These are phyloP conservation scores for Alethe diademata DNA, from an alignment of 2,113 vertebrate genomes.

Conservation along the genomic window DNA sequence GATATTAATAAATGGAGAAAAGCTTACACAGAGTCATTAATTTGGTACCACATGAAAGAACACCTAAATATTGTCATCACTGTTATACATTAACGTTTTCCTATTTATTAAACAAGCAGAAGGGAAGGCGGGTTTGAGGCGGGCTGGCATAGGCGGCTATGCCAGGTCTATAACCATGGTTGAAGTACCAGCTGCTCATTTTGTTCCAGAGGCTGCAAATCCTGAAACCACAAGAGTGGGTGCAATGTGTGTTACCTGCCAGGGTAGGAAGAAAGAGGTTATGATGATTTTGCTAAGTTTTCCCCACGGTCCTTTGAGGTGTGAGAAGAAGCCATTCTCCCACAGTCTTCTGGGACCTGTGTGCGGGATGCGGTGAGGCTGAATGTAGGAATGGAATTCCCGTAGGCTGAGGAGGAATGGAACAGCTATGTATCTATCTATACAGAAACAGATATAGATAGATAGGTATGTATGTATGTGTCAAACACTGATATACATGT, in stretches of 20 bases:
- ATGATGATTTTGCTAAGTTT: constrained; percentile 38
- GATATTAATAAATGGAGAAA: not conserved
- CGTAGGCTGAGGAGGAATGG: constrained; percentile 51
- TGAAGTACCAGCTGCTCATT: constrained; percentile 61
- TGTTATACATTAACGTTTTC: not conserved
- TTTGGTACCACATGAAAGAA: not conserved
- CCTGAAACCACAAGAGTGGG: constrained; percentile 50
- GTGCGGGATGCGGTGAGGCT: not conserved
- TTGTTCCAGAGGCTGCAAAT: constrained; percentile 57
- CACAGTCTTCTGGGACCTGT: not conserved
- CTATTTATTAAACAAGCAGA: not conserved
- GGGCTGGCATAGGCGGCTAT: not conserved
- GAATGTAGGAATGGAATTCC: not conserved
- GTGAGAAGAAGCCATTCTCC: constrained; percentile 18
- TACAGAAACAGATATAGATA: constrained; percentile 43
- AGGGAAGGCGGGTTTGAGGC: not conserved
- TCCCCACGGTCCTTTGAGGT: not conserved
- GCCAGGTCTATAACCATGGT: constrained; percentile 37
- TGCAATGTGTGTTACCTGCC: constrained; percentile 45
- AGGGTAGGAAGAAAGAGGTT: constrained; percentile 63
- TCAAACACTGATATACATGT: not conserved
- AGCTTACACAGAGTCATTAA: not conserved
- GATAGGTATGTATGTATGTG: constrained; percentile 69
- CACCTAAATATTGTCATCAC: not conserved
- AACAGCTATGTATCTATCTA: constrained; percentile 51